Evolutionary conservation across 2,113 vertebrate species (phyloP), one percentile per base, ranked within the genome.

Genomic region (Holacanthus passer): DNA sequence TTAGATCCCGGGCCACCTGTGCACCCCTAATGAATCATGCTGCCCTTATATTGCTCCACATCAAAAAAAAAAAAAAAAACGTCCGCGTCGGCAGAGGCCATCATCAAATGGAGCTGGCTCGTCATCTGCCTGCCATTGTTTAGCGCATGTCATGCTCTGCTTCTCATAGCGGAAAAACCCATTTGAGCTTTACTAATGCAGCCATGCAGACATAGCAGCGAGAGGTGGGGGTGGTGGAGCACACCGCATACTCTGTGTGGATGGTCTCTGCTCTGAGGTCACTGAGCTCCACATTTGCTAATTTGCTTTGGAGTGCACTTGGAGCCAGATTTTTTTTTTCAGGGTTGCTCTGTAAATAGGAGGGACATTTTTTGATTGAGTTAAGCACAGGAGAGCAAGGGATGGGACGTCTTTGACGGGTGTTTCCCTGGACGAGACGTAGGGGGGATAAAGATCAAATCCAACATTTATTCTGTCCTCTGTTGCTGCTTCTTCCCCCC

Each of bases 91-190:
- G 79, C 87, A 81, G 84, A 85, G 81, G 82, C 86, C 86, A 86
- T 90, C 91, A 79, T 91, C 90, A 81, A 83, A 90, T 81, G 83
- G 85, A 84, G 89, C 82, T 79, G 82, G 88, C 86, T 85, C 87
- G 83, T 94, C 92, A 87, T 93, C 90, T 83, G 90, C 87, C 87
- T 80, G 91, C 89, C 89, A 88, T 94, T 95, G 92, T 94, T 91
- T 86, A 82, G 86, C 68, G 79, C 93, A 93, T 96, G 95, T 96
- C 96, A 96, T 79, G 94, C 95, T 96, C 94, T 93, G 94, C 95
- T 96, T 95, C 94, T 93, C 90, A 79, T 88, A 88, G 84, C 78
- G 76, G 20, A 48, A 70, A 70, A 73, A 68, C 88, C 92, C 91
- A 90, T 87, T 78, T 93, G 72, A 81, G 37, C 94, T 69, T 12